These are phyloP conservation scores for Chaetogeoica ovagalla DNA, from an alignment of 2,888 invertebrate genomes.

Conservation along the genomic window DNA sequence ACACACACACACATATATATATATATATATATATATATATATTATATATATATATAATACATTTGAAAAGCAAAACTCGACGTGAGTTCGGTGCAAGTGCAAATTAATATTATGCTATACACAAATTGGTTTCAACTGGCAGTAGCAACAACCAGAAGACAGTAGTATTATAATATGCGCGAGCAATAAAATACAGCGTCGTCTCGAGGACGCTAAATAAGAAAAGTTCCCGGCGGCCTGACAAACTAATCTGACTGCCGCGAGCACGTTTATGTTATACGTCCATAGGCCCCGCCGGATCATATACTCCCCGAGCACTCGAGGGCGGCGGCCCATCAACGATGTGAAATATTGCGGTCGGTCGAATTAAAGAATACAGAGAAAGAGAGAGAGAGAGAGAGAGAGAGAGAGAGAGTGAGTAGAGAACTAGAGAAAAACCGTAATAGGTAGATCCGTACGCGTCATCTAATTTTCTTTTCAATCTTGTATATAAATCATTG, in stretches of 20 bases:
- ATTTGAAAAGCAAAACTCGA: not conserved
- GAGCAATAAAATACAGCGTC: slow-evolving; percentile 43
- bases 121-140: slow-evolving; percentile 43
- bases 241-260: slow-evolving; percentile 49
- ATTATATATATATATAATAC: too few relatives aligned
- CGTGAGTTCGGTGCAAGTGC: slow-evolving; percentile 13
- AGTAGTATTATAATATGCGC: not conserved
- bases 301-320: slow-evolving; percentile 27
- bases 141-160: not conserved
- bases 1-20: too few relatives aligned
- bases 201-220: slow-evolving; percentile 48
- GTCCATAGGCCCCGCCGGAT: slow-evolving; percentile 1
- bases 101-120: slow-evolving; percentile 43
- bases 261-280: slow-evolving; percentile 21
- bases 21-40: too few relatives aligned
- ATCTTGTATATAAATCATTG: slow-evolving; percentile 49
- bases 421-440: not conserved
- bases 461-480: slow-evolving; percentile 45
- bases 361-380: slow-evolving; percentile 36
- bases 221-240: slow-evolving; percentile 41
- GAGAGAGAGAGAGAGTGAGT: slow-evolving; percentile 7
- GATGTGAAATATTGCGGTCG: slow-evolving; percentile 50
- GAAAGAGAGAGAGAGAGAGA: not conserved
- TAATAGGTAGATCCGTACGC: slow-evolving; percentile 42
- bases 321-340: slow-evolving; percentile 32